Evolutionary conservation across 2,888 invertebrate genomes (phyloP).

Genomic region (Callosobruchus maculatus): DNA sequence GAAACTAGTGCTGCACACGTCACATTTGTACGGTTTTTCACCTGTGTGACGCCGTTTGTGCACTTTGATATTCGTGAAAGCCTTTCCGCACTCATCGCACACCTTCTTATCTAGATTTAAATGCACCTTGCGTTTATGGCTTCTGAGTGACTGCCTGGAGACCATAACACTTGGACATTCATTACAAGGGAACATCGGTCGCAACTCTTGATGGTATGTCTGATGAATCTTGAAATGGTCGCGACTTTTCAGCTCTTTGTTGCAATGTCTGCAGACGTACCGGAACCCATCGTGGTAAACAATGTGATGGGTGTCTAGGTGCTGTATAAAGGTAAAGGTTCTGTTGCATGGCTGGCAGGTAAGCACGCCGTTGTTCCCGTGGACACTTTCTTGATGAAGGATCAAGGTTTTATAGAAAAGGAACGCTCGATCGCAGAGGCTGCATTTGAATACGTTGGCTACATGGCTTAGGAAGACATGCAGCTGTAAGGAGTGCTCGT

Average conservation of each 20-base stretch:
- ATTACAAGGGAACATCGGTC: constrained; percentile 1
- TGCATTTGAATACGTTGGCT: constrained; percentile 9
- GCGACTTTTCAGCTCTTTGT: constrained; percentile 13
- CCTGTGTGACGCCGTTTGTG: neutral
- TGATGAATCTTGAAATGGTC: constrained; percentile 10
- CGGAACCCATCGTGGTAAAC: constrained; percentile 6
- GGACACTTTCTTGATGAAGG: constrained; percentile 25
- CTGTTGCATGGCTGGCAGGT: constrained; percentile 8
- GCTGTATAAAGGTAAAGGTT: neutral
- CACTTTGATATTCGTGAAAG: neutral
- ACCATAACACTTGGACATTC: constrained; percentile 2
- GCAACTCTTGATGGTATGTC: constrained; percentile 21
- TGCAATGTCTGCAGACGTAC: constrained; percentile 10
- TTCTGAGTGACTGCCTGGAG: neutral
- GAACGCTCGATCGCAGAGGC: constrained; percentile 24
- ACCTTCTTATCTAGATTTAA: neutral
- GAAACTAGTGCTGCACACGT: neutral
- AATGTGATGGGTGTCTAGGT: constrained; percentile 3
- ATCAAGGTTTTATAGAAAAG: constrained; percentile 37
- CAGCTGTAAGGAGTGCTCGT: constrained; percentile 14
- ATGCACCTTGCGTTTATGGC: constrained; percentile 7
- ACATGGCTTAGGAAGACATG: constrained; percentile 26
- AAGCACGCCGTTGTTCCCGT: constrained; percentile 5
- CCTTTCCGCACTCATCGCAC: neutral
- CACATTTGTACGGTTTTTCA: neutral